These are phyloP conservation scores for Atherinosoma microstoma DNA, from an alignment of 2,797 vertebrate genomes.

Conservation along the genomic window DNA sequence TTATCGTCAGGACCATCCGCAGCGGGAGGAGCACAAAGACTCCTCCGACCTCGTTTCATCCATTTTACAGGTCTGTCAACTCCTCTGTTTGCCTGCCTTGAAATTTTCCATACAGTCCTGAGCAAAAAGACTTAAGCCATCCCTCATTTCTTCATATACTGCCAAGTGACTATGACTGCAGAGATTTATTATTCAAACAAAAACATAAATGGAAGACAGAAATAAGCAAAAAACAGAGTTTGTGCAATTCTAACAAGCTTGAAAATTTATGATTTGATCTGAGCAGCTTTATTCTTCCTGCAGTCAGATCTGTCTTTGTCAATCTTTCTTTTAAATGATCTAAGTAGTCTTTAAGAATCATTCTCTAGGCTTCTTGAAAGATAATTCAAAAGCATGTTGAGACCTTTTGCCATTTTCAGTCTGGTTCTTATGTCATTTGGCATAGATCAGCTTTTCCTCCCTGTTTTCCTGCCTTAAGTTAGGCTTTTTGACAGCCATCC, in stretches of 20 bases:
- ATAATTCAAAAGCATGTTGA: background rate
- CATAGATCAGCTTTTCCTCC: background rate
- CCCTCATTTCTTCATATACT: background rate
- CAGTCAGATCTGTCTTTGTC: background rate
- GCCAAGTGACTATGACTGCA: background rate
- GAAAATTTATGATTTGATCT: background rate
- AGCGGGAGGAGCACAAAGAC: constrained; percentile 91
- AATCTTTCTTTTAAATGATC: background rate
- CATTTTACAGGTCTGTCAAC: constrained; percentile 81
- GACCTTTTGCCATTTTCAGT: background rate
- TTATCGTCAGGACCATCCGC: constrained; percentile 76
- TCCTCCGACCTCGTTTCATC: constrained; percentile 91
- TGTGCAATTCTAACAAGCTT: background rate
- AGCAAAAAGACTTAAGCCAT: background rate
- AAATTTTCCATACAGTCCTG: background rate
- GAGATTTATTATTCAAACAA: background rate
- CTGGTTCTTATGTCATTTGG: background rate
- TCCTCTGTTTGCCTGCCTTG: too few species aligned
- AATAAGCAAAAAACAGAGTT: background rate
- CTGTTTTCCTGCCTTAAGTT: background rate
- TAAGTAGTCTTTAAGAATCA: background rate
- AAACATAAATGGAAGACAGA: background rate
- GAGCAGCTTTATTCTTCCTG: background rate
- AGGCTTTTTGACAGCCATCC: background rate
- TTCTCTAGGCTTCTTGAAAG: background rate